These are phyloP conservation scores for Coregonus suidteri DNA, from an alignment of 2,797 vertebrate genomes.

Conservation along the genomic window DNA sequence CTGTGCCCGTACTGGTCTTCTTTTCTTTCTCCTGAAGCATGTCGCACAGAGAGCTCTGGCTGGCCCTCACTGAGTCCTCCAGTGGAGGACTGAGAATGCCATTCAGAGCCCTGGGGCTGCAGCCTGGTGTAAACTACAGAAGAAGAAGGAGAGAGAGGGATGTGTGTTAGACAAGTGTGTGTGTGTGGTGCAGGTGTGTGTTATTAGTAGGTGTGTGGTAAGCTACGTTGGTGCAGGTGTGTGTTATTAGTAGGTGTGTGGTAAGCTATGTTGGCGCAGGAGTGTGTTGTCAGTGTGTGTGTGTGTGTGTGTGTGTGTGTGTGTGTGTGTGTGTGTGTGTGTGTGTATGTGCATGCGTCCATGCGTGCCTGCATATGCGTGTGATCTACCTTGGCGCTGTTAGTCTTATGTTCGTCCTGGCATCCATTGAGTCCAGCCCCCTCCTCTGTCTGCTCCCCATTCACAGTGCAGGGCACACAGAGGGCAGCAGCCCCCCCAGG, in stretches of 20 bases:
- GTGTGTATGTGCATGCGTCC: neutral
- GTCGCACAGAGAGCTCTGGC: conserved; percentile 92
- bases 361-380: neutral
- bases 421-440: conserved; percentile 78
- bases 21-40: conserved; percentile 91
- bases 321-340: conserved; percentile 5
- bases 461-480: conserved; percentile 57
- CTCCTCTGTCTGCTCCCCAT: conserved; percentile 75
- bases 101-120: conserved; percentile 83
- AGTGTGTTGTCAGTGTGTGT: neutral
- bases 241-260: neutral
- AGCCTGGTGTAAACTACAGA: conserved; percentile 75
- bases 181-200: neutral
- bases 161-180: neutral
- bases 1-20: conserved; percentile 79
- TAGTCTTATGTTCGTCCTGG: conserved; percentile 78
- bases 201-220: neutral
- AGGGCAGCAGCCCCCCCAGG: conserved; percentile 49
- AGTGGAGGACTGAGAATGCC: conserved; percentile 88
- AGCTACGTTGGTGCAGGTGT: neutral
- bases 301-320: neutral
- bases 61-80: conserved; percentile 87
- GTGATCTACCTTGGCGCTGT: conserved; percentile 59
- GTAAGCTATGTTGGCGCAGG: neutral
- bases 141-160: neutral